A percentile compares a stretch with the other conserved stretches of the same genome.
Evolutionary conservation across 53 echinoderm and acorn worm genomes (phyloP).

Genomic region (Paracentrotus lividus): DNA sequence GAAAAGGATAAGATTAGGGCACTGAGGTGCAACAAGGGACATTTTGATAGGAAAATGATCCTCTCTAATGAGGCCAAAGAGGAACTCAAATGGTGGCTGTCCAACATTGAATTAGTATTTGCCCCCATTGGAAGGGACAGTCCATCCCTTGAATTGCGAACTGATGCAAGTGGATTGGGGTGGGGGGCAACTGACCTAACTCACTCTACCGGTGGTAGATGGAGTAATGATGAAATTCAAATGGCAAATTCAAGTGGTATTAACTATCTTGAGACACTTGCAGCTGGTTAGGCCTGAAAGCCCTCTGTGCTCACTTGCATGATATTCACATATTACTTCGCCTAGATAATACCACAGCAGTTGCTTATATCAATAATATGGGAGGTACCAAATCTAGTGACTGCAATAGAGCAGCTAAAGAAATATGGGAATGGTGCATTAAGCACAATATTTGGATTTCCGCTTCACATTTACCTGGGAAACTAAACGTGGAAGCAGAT

Average conservation of each 20-base stretch:
- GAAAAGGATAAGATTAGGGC: neutral
- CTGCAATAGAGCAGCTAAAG: neutral
- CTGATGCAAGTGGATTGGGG: neutral
- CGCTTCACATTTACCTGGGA: neutral
- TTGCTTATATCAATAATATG: neutral
- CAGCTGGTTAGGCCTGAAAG: neutral
- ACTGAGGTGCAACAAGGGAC: neutral
- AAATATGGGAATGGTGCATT: neutral
- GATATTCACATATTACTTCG: neutral
- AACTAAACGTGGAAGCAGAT: neutral
- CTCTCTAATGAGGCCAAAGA: neutral
- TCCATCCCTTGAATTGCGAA: neutral
- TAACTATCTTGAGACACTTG: neutral
- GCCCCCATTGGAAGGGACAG: too few relatives aligned
- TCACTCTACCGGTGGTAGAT: neutral
- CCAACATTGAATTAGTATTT: neutral
- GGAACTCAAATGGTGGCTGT: neutral
- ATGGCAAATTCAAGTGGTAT: too few relatives aligned
- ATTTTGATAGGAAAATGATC: neutral
- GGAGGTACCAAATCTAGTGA: neutral
- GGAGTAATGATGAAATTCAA: neutral
- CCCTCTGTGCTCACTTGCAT: neutral
- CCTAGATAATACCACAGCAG: neutral
- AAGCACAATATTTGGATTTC: neutral
- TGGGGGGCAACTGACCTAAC: conserved; percentile 1